Base-by-base conservation (phyloP, 2,113 vertebrate genomes). In the Eurystomus gularis region DNA sequence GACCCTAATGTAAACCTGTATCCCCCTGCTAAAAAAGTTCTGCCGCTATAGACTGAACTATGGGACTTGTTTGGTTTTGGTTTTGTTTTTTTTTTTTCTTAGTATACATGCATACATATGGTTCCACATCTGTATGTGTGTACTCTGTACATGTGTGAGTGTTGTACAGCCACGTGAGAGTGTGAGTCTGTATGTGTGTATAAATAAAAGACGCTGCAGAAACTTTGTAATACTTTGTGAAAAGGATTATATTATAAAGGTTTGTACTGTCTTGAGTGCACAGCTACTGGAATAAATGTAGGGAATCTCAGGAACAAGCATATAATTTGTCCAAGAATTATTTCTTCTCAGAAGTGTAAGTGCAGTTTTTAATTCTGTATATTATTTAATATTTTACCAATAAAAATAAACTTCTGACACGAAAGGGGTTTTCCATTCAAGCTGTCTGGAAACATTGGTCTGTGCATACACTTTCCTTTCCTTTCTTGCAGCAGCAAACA, bases 251-350 rank as follows among this genome's bases (percentile, higher is more conserved):
- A 98, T 98, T 98, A 98, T 98, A 98, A 98, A 98, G 98, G 98
- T 99, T 99, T 99, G 98, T 98, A 98, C 98, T 98, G 98, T 98
- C 97, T 97, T 98, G 97, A 98, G 98, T 98, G 98, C 98, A 98
- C 98, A 98, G 98, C 98, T 98, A 98, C 98, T 98, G 98, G 98
- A 98, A 98, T 98, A 98, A 98, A 98, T 97, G 97, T 98, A 99
- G 99, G 99, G 98, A 98, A 98, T 99, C 99, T 99, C 99, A 99
- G 99, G 99, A 99, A 99, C 98, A 99, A 98, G 98, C 97, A 98
- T 98, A 97, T 98, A 97, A 98, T 98, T 98, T 98, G 98, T 98
- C 98, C 98, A 98, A 98, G 97, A 98, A 97, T 98, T 98, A 98
- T 98, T 98, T 98, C 98, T 98, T 98, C 95, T 98, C 98, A 98